Percentiles rank a stretch among this genome's conserved stretches.
phyloP scores from a whole-genome alignment of 1,140 invertebrate species.

The Lepidurus arcticus region DNA sequence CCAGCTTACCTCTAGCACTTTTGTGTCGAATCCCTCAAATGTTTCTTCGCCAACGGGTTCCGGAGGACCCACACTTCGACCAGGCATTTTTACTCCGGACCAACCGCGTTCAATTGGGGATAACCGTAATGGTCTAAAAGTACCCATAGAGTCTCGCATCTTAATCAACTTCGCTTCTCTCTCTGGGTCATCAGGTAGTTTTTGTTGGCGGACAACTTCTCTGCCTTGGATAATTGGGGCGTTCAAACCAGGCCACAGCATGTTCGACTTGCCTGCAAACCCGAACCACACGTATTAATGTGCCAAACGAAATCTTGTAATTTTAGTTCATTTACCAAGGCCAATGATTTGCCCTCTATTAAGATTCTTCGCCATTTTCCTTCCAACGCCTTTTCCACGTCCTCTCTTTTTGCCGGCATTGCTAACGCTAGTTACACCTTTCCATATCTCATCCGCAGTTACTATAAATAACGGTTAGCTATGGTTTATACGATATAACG shows the following conservation, averaged over 20 bases:
- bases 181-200: constrained; percentile 64
- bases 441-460: constrained; percentile 80
- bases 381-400: constrained; percentile 72
- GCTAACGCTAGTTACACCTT: constrained; percentile 87
- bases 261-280: constrained; percentile 61
- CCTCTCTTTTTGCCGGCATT: constrained; percentile 92
- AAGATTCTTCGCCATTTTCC: constrained; percentile 69
- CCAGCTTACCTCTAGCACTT: constrained; percentile 62
- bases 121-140: constrained; percentile 55
- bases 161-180: constrained; percentile 62
- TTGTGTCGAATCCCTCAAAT: constrained; percentile 82
- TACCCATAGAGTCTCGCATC: constrained; percentile 64
- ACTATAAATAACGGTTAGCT: constrained; percentile 48
- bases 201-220: constrained; percentile 63
- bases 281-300: constrained; percentile 28
- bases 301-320: constrained; percentile 33
- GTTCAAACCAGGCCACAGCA: constrained; percentile 88
- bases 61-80: constrained; percentile 77
- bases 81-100: constrained; percentile 72
- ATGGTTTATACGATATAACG: background rate
- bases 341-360: constrained; percentile 88
- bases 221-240: constrained; percentile 69
- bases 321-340: constrained; percentile 51
- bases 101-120: constrained; percentile 81
- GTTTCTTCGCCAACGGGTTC: constrained; percentile 73